Evolutionary conservation across 2,888 invertebrate species (phyloP), one percentile per base, ranked within the genome.

Genomic region (Acrobeloides nanus): DNA sequence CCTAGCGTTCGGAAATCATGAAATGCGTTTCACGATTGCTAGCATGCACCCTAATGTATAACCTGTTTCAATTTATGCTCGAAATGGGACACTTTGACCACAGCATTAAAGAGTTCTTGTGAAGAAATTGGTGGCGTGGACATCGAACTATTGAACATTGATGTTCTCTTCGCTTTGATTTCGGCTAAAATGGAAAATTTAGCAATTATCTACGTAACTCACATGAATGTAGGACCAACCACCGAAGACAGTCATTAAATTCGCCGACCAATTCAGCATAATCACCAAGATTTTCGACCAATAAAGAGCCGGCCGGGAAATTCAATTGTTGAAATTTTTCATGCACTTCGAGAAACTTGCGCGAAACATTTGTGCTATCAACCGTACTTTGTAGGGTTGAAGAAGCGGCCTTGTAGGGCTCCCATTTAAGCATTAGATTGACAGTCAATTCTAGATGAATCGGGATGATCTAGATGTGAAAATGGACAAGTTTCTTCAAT

Each of bases 391-490:
- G 82, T 1, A 97, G 78, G 2, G 93, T 93, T 35, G 82, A 80
- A 74, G 84, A 85, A 0, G 95, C 95, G 27, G 95, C 89, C 78
- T 86, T 87, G 73, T 89, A 97, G 0, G 85, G 82, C 56, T 86
- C 84, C 97, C 97, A 97, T 57, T 84, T 84, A 75, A 95, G 93
- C 45, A 87, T 80, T 35, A 97, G 78, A 76, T 92, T 93, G 3
- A 90, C 82, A 0, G 86, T 85, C 46, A 87, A 84, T 3, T 95
- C 95, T 89, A 97, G 90, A 74, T 95, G 95, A 35, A 95, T 81
- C 51, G 88, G 86, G 45, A 92, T 81, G 1, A 89, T 78, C 80
- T 80, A 38, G 37, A 59, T 12, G 18, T 33, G 15, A 29, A 6
- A n/a, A n/a, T n/a, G n/a, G n/a, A n/a, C n/a, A n/a, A n/a, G n/a